Base-by-base conservation (phyloP, 2,113 vertebrate species). In the Dromas ardeola region DNA sequence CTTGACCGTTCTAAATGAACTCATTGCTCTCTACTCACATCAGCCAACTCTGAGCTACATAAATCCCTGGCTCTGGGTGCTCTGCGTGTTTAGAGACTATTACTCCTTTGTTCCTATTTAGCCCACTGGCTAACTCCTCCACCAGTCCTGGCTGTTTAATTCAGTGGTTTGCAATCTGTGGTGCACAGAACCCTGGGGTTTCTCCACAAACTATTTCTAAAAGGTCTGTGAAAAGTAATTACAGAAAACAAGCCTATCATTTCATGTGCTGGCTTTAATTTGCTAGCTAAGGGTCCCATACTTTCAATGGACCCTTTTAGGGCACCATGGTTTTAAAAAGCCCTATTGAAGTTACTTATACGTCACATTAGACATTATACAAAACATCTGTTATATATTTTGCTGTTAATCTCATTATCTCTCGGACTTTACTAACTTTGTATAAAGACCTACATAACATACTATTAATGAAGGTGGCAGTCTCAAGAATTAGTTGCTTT, bases 211-310 rank as follows among this genome's bases (percentile, higher is more conserved):
- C 73, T 90, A 34, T 82, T 96, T 93, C 95, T 84, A 93, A 96
- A 95, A 93, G 78, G 87, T 79, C 95, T 96, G 73, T 95, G 91
- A 93, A 93, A 95, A 96, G 73, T 94, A 97, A 97, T 96, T 96
- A 85, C 36, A 85, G 89, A 91, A 97, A 96, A 95, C 73, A 96
- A 97, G 78, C 52, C 86, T 93, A 91, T 94, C 87, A 93, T 95
- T 96, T 91, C 49, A 87, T 76, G 91, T 36, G 19, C 93, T 97
- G 91, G 73, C 87, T 96, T 96, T 95, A 94, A 96, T 97, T 97
- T 96, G 52, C 49, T 69, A 65, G 73, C 81, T 89, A 81, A 95
- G 56, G 77, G 66, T 96, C 78, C 73, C 40, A 65, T 90, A 76
- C 43, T 63, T 94, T 97, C 91, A 89, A 65, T 87, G 84, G 89